Evolutionary conservation across 2,113 vertebrate species (phyloP).

Genomic region (Panthera leo): DNA sequence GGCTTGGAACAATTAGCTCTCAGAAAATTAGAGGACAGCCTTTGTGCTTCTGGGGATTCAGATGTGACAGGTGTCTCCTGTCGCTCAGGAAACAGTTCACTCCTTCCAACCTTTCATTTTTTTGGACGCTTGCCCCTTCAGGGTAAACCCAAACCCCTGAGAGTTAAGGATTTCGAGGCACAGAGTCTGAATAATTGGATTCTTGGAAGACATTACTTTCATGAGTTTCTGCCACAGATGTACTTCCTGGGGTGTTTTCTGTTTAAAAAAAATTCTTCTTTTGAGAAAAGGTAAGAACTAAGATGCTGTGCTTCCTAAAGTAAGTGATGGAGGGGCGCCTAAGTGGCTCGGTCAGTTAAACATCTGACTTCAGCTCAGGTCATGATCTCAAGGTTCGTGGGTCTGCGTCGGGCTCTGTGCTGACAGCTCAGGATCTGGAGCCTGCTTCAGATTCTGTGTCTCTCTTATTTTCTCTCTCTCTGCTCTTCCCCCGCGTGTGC

Average conservation of each 20-base stretch:
- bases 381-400: no score
- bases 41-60: conserved; percentile 37
- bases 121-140: background rate
- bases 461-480: no score
- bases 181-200: conserved; percentile 54
- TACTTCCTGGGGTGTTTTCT: conserved; percentile 49
- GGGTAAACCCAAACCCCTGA: conserved; percentile 24
- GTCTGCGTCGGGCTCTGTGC: no score
- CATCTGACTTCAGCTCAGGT: no score
- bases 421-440: no score
- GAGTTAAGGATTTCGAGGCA: conserved; percentile 25
- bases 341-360: no score
- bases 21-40: conserved; percentile 64
- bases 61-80: conserved; percentile 36
- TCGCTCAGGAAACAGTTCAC: background rate
- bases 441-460: no score
- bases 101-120: background rate
- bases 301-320: background rate
- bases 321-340: background rate
- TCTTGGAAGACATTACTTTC: conserved; percentile 58
- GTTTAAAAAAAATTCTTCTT: background rate
- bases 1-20: conserved; percentile 60
- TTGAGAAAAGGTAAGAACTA: background rate
- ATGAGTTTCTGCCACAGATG: conserved; percentile 30
- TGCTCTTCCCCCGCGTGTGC: no score